Evolutionary conservation across 2,888 invertebrate genomes (phyloP).

Genomic region (Diaprepes abbreviatus): DNA sequence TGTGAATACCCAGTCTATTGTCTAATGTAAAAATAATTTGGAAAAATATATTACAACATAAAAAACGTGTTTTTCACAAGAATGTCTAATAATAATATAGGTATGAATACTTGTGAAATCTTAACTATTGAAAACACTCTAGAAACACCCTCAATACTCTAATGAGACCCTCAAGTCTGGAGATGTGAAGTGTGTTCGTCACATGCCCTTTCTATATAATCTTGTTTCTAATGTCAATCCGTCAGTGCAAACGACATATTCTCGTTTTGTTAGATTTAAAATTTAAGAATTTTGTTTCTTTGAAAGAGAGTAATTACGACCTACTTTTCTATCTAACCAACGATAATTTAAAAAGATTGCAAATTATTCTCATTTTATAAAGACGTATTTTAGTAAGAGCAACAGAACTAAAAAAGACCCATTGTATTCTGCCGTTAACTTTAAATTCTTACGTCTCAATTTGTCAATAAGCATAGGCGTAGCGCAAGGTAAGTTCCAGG

Average conservation of each 20-base stretch:
- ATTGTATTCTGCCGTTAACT: too few relatives aligned
- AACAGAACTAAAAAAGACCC: too few relatives aligned
- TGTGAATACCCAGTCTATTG: too few relatives aligned
- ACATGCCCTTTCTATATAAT: conserved; percentile 50
- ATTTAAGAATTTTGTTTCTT: conserved; percentile 17
- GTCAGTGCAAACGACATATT: conserved; percentile 35
- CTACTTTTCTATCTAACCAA: too few relatives aligned
- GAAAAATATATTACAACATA: too few relatives aligned
- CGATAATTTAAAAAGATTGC: too few relatives aligned
- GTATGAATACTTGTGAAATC: conserved; percentile 40
- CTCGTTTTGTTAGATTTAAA: conserved; percentile 29
- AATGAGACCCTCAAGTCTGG: conserved; percentile 53
- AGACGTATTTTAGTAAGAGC: too few relatives aligned
- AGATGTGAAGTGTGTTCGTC: conserved; percentile 51
- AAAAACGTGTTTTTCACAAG: neutral
- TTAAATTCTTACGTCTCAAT: too few relatives aligned
- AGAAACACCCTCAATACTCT: conserved; percentile 51
- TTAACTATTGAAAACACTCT: conserved; percentile 53
- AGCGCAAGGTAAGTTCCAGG: too few relatives aligned
- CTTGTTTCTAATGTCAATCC: conserved; percentile 47
- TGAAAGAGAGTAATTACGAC: conserved; percentile 22
- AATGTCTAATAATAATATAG: conserved; percentile 23
- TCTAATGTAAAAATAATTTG: too few relatives aligned
- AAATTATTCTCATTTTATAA: too few relatives aligned
- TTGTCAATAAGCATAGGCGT: too few relatives aligned